phyloP scores from a whole-genome alignment of 2,113 vertebrate genomes.

The Taurulus bubalis region DNA sequence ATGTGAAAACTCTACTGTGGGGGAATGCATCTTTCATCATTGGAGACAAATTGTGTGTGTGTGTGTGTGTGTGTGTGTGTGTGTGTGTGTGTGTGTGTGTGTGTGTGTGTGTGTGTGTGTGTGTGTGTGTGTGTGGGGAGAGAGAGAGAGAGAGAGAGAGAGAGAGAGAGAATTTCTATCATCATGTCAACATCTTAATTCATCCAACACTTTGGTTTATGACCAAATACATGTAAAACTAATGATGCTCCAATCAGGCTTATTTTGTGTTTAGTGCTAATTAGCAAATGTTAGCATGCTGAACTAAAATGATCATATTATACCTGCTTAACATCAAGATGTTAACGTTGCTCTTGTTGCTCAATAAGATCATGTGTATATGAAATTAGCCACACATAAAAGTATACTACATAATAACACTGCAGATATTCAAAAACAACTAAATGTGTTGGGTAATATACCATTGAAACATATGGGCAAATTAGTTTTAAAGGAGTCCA shows the following conservation, averaged over 20 bases:
- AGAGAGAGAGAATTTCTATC: background rate
- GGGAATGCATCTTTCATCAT: slow-evolving; percentile 19
- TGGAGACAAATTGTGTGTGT: too few relatives aligned
- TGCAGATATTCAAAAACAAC: slow-evolving; percentile 23
- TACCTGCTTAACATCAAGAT: too few relatives aligned
- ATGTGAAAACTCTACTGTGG: slow-evolving; percentile 15
- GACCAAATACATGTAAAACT: background rate
- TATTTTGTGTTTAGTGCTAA: background rate
- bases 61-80: too few relatives aligned
- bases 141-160: slow-evolving; percentile 3
- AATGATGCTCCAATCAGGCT: background rate
- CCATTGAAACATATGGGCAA: slow-evolving; percentile 37
- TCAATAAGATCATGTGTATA: background rate
- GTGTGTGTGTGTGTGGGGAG: background rate
- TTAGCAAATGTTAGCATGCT: background rate
- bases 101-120: background rate
- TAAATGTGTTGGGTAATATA: slow-evolving; percentile 27
- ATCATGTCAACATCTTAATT: background rate
- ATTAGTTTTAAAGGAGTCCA: slow-evolving; percentile 54
- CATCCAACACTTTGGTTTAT: background rate
- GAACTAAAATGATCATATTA: too few relatives aligned
- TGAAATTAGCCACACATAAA: background rate
- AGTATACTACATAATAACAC: background rate
- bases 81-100: too few relatives aligned
- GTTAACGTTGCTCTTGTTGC: background rate